Evolutionary conservation across 2,113 vertebrate genomes (phyloP), one percentile per base, ranked within the genome.

Genomic region (Numida meleagris): DNA sequence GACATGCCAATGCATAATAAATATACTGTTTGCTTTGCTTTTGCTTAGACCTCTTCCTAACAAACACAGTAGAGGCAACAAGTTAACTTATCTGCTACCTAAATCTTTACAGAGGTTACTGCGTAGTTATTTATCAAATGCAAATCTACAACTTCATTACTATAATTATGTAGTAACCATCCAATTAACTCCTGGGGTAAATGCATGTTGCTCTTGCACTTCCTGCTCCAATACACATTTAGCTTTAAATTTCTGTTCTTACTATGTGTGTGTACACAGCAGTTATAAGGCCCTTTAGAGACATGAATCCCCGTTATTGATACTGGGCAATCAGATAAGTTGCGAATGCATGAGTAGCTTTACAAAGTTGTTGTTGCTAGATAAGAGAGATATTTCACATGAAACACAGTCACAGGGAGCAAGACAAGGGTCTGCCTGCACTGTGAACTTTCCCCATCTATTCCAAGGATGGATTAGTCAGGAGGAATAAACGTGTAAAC

Each of bases 51-150:
- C 45, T 88, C 90, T 91, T 67, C 29, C 62, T 85, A 88, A 72
- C 1, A 1, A 90, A 88, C 45, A 73, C 24, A 78, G 21, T 33
- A 86, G 51, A 45, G 73, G 40, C n/a, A 90, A 74, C 34, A 87
- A 93, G 50, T 89, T 90, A 82, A 87, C 40, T 66, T 67, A 62
- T 10, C 76, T 81, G 29, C 40, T 85, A 62, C 57, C 61, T 82
- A 90, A 78, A 63, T 50, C 33, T 90, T 91, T 78, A n/a, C 77
- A 92, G 42, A 91, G 85, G 66, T 93, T 86, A 78, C 70, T 38
- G 43, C 27, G 24, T 62, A 75, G 51, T 75, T 68, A 75, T 86
- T 89, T 94, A 68, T 88, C 68, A 91, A n/a, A 43, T 59, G 24
- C 48, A 70, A 91, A 90, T 14, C 46, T 81, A 46, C 38, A 88